Evolutionary conservation across 2,888 invertebrate species (phyloP).

Genomic region (Pseudoips prasinana): DNA sequence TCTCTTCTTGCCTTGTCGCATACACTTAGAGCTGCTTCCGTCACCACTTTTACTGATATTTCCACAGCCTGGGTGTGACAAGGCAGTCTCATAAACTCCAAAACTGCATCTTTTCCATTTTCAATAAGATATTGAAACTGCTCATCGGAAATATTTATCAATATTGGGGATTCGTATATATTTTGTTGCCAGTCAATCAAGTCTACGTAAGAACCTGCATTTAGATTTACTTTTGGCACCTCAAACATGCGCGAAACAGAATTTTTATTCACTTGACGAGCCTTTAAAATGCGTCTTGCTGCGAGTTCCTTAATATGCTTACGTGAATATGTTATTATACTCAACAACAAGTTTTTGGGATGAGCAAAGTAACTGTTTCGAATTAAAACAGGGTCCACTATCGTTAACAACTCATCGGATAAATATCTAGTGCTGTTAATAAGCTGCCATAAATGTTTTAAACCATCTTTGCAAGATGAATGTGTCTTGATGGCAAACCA

Average conservation of each 20-base stretch:
- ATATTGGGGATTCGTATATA: neutral
- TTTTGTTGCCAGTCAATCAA: neutral
- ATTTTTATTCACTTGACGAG: too few species aligned
- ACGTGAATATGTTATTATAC: neutral
- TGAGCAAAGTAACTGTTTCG: neutral
- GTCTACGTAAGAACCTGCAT: neutral
- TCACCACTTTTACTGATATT: slow-evolving; percentile 2
- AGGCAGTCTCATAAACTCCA: too few species aligned
- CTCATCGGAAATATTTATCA: too few species aligned
- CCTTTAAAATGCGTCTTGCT: too few species aligned
- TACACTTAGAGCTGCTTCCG: slow-evolving; percentile 1
- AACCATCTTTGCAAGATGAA: slow-evolving; percentile 31
- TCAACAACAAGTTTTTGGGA: slow-evolving; percentile 1
- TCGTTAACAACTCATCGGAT: slow-evolving; percentile 17
- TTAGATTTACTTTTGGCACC: neutral
- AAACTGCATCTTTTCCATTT: too few species aligned
- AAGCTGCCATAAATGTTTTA: too few species aligned
- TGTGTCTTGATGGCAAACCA: slow-evolving; percentile 32
- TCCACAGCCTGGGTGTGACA: slow-evolving; percentile 6
- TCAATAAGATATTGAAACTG: too few species aligned
- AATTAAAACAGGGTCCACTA: neutral
- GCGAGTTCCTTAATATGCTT: too few species aligned
- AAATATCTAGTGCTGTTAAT: neutral
- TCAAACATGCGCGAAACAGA: neutral
- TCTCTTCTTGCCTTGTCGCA: neutral